phyloP scores from a whole-genome alignment of 2,888 invertebrate genomes.

The Synergus umbraculus region DNA sequence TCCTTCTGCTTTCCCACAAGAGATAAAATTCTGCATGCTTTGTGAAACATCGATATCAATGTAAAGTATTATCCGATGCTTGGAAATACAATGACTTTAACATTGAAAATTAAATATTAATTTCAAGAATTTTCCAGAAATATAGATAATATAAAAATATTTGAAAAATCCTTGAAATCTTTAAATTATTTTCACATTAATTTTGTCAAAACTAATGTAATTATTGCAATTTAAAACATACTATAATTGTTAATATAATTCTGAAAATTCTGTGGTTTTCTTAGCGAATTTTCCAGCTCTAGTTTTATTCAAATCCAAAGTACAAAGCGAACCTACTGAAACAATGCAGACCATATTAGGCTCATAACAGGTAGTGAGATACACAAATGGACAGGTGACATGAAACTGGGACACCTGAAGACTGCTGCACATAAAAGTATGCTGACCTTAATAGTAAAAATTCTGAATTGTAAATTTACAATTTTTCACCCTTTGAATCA shows the following conservation, averaged over 20 bases:
- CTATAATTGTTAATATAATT: background rate
- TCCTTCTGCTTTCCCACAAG: background rate
- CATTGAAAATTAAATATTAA: background rate
- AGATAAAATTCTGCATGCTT: conserved; percentile 21
- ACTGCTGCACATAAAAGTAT: conserved; percentile 25
- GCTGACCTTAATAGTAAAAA: conserved; percentile 28
- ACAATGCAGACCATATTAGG: conserved; percentile 35
- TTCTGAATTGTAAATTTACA: background rate
- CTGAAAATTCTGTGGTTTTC: background rate
- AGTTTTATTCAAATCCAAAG: conserved; percentile 20
- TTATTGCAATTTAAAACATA: background rate
- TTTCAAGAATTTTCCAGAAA: background rate
- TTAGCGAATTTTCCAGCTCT: background rate
- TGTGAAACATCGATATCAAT: background rate
- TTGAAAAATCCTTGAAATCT: background rate
- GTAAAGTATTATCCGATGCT: background rate
- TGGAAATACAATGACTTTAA: background rate
- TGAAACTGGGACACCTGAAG: conserved; percentile 37
- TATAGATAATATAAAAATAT: background rate
- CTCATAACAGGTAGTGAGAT: conserved; percentile 36
- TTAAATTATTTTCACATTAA: background rate
- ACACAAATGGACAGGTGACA: conserved; percentile 41
- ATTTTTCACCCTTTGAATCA: background rate
- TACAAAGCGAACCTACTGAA: conserved; percentile 18
- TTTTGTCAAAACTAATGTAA: background rate